A percentile compares a stretch with the other conserved stretches of the same genome.
Conservation (phyloP, 2,888 invertebrate species). For the Tridacna crocea region DNA sequence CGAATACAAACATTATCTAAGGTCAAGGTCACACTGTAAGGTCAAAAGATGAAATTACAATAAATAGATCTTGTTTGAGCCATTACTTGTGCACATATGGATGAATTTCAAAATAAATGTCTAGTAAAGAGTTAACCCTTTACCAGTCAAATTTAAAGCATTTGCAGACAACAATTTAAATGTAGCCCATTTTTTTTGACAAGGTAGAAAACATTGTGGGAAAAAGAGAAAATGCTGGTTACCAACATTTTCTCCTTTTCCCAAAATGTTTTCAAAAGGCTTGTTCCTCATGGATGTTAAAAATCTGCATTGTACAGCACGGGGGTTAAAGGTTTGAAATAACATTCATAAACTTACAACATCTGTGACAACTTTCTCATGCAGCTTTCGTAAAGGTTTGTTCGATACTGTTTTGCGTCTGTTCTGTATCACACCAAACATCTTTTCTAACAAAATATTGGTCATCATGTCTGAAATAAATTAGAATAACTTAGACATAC, state of each 20-base stretch:
- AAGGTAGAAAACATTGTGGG: background rate
- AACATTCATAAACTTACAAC: constrained; percentile 71
- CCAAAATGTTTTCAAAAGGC: background rate
- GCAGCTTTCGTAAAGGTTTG: constrained; percentile 75
- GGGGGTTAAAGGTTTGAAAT: background rate
- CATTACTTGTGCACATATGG: no score
- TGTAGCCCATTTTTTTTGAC: no score
- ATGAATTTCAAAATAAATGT: no score
- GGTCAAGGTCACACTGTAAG: no score
- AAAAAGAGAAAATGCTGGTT: background rate
- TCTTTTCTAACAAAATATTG: constrained; percentile 72
- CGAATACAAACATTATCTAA: no score
- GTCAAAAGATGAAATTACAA: no score
- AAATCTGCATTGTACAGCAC: background rate
- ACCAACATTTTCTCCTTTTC: background rate
- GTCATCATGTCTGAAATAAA: constrained; percentile 73
- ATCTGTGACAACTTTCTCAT: constrained; percentile 80
- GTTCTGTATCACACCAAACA: constrained; percentile 63
- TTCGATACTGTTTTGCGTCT: constrained; percentile 72
- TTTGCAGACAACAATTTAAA: no score
- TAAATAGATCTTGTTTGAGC: no score
- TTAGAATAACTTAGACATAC: background rate
- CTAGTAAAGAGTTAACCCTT: no score
- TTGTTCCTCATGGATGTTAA: background rate
- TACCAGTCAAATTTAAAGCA: no score